These are phyloP conservation scores for Sialia sialis DNA, from an alignment of 2,113 vertebrate genomes.

Conservation along the genomic window DNA sequence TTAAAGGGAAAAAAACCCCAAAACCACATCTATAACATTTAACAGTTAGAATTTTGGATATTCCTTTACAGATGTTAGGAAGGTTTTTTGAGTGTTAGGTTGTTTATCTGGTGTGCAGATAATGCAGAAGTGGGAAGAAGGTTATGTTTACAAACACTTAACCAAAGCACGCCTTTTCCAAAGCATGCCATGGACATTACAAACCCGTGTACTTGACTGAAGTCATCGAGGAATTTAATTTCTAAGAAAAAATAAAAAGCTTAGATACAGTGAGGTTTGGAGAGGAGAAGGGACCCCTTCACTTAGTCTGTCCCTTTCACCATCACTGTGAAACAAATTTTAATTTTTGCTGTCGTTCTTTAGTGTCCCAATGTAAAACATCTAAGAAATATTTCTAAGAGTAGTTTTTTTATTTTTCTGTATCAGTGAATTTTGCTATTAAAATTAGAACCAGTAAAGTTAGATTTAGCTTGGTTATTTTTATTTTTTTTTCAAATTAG, in stretches of 20 bases:
- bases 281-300: not conserved
- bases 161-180: not conserved
- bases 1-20: not conserved
- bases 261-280: not conserved
- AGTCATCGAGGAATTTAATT: not conserved
- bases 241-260: not conserved
- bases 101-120: not conserved
- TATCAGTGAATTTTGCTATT: not conserved
- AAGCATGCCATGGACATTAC: not conserved
- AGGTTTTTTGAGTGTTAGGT: not conserved
- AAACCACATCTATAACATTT: not conserved
- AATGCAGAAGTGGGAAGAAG: not conserved
- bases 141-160: not conserved
- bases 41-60: not conserved
- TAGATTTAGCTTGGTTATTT: rapidly evolving
- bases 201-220: not conserved
- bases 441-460: not conserved
- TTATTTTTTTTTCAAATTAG: not conserved
- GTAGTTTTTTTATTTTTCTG: not conserved
- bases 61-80: not conserved
- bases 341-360: not conserved
- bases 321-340: rapidly evolving
- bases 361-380: not conserved
- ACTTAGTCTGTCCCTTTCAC: not conserved
- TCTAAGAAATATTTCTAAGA: not conserved